These are phyloP conservation scores for Pluvianellus socialis DNA, from an alignment of 2,113 vertebrate species.

Conservation along the genomic window DNA sequence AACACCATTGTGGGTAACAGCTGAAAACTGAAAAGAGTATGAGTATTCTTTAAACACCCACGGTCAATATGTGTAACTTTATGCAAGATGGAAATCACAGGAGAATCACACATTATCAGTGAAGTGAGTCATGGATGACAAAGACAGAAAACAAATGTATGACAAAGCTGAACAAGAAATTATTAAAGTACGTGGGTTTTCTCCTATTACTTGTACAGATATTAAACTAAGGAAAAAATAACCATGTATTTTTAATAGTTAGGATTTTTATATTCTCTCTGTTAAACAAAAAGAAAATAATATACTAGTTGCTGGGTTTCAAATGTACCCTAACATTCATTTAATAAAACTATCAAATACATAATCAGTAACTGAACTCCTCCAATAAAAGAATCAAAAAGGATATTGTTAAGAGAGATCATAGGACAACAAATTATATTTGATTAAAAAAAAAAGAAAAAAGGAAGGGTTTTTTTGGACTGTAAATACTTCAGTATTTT, in stretches of 20 bases:
- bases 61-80: slow-evolving; percentile 1
- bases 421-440: background rate
- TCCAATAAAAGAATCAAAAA: background rate
- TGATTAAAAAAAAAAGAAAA: background rate
- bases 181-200: background rate
- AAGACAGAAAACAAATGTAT: background rate
- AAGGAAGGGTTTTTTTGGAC: background rate
- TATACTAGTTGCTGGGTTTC: background rate
- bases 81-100: background rate
- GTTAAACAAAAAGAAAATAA: background rate
- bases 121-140: background rate
- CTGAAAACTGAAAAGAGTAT: slow-evolving; percentile 12
- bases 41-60: slow-evolving; percentile 38
- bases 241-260: background rate
- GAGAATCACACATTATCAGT: background rate
- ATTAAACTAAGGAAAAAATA: background rate
- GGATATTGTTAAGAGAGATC: background rate
- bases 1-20: background rate
- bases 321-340: background rate
- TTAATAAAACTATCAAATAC: background rate
- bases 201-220: background rate
- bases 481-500: background rate
- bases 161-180: background rate
- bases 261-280: background rate
- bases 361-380: background rate